A percentile compares a stretch with the other conserved stretches of the same genome.
Conservation (phyloP, 2,797 vertebrate species). For the Hippocampus kuda region DNA sequence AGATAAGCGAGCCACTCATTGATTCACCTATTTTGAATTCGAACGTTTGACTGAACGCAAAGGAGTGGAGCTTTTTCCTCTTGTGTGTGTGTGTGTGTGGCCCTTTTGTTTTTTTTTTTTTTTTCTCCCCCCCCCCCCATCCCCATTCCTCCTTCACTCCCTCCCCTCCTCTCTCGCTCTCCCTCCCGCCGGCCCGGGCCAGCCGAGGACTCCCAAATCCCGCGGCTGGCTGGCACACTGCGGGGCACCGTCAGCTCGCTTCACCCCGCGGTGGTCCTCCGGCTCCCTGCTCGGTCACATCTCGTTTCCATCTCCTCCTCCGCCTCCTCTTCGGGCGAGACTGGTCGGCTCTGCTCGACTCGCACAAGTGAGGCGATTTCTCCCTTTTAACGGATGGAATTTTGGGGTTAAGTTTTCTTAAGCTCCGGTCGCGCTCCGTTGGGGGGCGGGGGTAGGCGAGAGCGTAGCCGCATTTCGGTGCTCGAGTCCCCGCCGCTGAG, state of each 20-base stretch:
- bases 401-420: constrained; percentile 5
- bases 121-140: constrained; percentile 8
- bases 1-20: neutral
- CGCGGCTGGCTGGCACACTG: constrained; percentile 64
- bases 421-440: neutral
- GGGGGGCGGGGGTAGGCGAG: constrained; percentile 26
- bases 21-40: neutral
- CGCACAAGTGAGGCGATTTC: constrained; percentile 46
- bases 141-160: neutral
- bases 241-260: constrained; percentile 52
- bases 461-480: constrained; percentile 28
- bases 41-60: neutral
- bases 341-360: constrained; percentile 29
- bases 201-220: constrained; percentile 54
- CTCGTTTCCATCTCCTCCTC: constrained; percentile 9
- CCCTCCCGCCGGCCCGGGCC: constrained; percentile 50
- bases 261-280: constrained; percentile 29
- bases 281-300: constrained; percentile 15
- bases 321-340: constrained; percentile 18
- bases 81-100: neutral
- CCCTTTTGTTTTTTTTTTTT: constrained; percentile 1
- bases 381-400: neutral
- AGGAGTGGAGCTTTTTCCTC: neutral
- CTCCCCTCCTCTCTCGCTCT: constrained; percentile 7
- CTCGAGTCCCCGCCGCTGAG: constrained; percentile 10